These are phyloP conservation scores for Scolopax bukidnonensis DNA, from an alignment of 2,797 vertebrate species.

Conservation along the genomic window DNA sequence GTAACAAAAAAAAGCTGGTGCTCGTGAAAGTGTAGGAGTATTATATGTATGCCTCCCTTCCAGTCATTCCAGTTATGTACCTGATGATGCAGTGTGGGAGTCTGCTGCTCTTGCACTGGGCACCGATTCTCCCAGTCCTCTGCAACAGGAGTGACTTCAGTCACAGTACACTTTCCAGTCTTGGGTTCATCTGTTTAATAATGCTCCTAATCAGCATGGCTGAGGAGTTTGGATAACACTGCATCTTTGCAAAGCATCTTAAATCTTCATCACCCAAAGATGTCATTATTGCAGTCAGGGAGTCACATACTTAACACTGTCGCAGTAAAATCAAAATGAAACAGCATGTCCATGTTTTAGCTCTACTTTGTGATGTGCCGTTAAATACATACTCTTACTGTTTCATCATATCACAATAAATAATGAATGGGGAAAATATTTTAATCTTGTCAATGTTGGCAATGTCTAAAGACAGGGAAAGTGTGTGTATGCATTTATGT, in stretches of 20 bases:
- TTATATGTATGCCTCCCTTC: not conserved
- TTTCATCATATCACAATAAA: conserved; percentile 34
- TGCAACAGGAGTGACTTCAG: not conserved
- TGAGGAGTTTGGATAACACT: conserved; percentile 37
- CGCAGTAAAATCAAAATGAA: conserved; percentile 23
- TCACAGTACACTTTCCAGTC: not conserved
- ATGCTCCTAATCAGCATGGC: conserved; percentile 30
- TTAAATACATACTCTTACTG: conserved; percentile 12
- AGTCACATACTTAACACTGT: conserved; percentile 62
- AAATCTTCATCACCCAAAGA: conserved; percentile 69
- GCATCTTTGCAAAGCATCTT: conserved; percentile 71
- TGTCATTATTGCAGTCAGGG: conserved; percentile 54
- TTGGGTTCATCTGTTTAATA: conserved; percentile 33
- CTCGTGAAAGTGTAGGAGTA: rapidly evolving
- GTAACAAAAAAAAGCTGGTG: not conserved
- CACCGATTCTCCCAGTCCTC: not conserved
- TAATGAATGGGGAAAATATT: conserved; percentile 61
- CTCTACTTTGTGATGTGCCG: conserved; percentile 41
- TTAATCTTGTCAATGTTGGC: conserved; percentile 60
- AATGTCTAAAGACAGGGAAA: conserved; percentile 35
- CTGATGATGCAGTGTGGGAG: no score
- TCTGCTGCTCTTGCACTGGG: not conserved
- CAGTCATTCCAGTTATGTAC: not conserved
- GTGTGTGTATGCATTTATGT: conserved; percentile 50
- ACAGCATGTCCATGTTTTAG: conserved; percentile 36